A percentile compares a stretch with the other conserved stretches of the same genome.
Evolutionary conservation across 2,888 invertebrate genomes (phyloP).

Genomic region (Parnassius orleans): DNA sequence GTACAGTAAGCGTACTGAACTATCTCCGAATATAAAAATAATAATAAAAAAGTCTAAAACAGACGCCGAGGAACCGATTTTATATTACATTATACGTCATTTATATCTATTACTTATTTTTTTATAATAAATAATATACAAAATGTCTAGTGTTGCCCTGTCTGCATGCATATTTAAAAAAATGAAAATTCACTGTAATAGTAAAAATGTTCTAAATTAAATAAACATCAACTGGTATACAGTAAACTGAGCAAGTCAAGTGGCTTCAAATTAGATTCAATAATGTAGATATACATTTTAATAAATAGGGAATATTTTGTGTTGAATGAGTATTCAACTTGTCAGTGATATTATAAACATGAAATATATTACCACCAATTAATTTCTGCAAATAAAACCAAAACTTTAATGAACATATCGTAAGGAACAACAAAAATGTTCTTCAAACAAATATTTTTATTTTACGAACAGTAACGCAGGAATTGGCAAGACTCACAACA

Average conservation of each 20-base stretch:
- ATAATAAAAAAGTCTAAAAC: slow-evolving; percentile 52
- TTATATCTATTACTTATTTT: slow-evolving; percentile 26
- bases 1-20: slow-evolving; percentile 76
- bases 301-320: background rate
- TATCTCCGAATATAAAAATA: slow-evolving; percentile 65
- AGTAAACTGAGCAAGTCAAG: slow-evolving; percentile 5
- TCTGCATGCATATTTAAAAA: slow-evolving; percentile 21
- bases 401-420: background rate
- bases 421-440: background rate
- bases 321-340: background rate
- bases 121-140: slow-evolving; percentile 43
- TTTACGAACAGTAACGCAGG: background rate
- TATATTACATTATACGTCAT: slow-evolving; percentile 44
- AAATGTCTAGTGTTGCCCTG: slow-evolving; percentile 35
- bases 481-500: slow-evolving; percentile 25
- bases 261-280: slow-evolving; percentile 1
- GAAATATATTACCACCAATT: slow-evolving; percentile 10
- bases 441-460: background rate
- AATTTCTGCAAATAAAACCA: slow-evolving; percentile 7
- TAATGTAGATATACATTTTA: background rate
- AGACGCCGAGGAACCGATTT: slow-evolving; percentile 61
- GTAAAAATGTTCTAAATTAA: background rate
- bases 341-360: background rate
- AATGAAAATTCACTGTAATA: slow-evolving; percentile 11
- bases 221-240: background rate